A percentile compares a stretch with the other conserved stretches of the same genome.
phyloP scores from a whole-genome alignment of 2,113 vertebrate genomes.

The Empidonax traillii region DNA sequence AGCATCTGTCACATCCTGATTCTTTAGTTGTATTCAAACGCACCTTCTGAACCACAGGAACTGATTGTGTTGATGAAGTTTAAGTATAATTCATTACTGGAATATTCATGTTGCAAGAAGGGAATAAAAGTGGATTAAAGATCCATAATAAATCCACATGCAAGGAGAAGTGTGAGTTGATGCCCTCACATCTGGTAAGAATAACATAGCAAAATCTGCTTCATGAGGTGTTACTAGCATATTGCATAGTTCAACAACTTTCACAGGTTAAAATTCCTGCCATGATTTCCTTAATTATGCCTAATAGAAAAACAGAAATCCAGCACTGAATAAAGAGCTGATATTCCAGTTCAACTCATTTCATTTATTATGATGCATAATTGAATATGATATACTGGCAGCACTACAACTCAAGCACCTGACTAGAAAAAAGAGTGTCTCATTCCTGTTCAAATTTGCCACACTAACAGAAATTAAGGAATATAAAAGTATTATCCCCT shows the following conservation, averaged over 20 bases:
- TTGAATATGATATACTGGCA: neutral
- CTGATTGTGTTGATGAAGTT: neutral
- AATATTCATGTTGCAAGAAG: neutral
- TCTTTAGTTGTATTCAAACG: neutral
- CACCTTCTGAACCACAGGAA: conserved; percentile 3
- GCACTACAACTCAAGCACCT: neutral
- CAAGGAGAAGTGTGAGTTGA: conserved; percentile 7
- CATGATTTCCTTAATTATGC: neutral
- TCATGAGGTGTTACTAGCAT: neutral
- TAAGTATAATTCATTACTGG: neutral
- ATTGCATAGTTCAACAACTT: neutral
- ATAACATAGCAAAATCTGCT: conserved; percentile 20
- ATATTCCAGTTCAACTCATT: neutral
- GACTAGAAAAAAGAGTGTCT: neutral
- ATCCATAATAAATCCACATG: neutral
- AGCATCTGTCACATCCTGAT: neutral
- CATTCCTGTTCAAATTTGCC: neutral
- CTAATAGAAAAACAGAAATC: neutral
- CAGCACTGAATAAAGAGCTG: neutral
- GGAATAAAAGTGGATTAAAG: neutral
- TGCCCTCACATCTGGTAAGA: conserved; percentile 5
- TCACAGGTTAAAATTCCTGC: neutral
- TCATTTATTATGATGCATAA: neutral
- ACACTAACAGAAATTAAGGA: neutral
- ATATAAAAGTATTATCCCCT: neutral